Conservation (phyloP, 2,888 invertebrate genomes). For the Tetragonisca angustula region DNA sequence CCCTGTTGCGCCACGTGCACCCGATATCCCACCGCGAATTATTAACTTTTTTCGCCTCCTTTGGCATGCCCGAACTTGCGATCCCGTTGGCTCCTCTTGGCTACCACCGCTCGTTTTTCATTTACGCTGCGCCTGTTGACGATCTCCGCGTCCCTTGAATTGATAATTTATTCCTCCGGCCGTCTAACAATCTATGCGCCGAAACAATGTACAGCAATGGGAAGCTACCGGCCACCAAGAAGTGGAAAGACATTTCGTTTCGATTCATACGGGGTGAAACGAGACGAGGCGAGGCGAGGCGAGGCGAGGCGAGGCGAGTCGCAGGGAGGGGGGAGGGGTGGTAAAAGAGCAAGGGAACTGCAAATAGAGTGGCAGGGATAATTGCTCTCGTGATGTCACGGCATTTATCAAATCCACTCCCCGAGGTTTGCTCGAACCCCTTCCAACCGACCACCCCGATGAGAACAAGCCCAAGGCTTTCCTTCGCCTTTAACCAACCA, state of each 20-base stretch:
- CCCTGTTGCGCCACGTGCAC: background rate
- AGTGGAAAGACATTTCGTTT: slow-evolving; percentile 33
- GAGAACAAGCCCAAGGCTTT: slow-evolving; percentile 50
- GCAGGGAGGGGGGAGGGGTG: slow-evolving; percentile 40
- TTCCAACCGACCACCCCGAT: slow-evolving; percentile 30
- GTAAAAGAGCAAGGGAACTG: slow-evolving; percentile 66
- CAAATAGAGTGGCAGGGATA: slow-evolving; percentile 74
- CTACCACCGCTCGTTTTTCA: background rate
- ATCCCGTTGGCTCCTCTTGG: background rate
- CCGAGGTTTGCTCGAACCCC: slow-evolving; percentile 38
- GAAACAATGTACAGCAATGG: background rate
- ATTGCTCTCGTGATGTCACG: slow-evolving; percentile 76
- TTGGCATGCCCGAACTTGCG: background rate
- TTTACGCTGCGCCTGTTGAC: no score
- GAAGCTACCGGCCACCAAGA: background rate
- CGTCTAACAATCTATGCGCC: background rate
- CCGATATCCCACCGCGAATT: background rate
- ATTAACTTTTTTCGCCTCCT: background rate
- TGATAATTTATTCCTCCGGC: background rate
- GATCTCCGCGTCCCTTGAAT: background rate
- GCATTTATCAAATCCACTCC: slow-evolving; percentile 75
- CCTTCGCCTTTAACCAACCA: slow-evolving; percentile 47
- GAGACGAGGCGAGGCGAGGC: slow-evolving; percentile 29
- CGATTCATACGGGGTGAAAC: slow-evolving; percentile 41
- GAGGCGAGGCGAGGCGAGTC: slow-evolving; percentile 26